Evolutionary conservation across 2,888 invertebrate genomes (phyloP), one percentile per base, ranked within the genome.

Genomic region (Metalampra italica): DNA sequence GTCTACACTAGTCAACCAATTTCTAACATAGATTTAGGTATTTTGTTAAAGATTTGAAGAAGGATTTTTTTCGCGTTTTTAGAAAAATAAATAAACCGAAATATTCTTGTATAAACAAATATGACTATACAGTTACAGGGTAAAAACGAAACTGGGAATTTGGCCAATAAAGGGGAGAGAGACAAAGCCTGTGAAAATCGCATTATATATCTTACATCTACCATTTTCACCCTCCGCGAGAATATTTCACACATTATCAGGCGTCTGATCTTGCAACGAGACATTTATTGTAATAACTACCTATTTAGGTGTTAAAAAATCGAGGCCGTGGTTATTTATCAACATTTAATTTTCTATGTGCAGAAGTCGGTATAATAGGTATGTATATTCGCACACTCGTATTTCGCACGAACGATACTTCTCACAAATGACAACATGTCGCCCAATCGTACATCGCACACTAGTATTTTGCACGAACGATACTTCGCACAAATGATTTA

Each of bases 201-300:
- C 66, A 68, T 74, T 60, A 45, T 51, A 48, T 51, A 68, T 73
- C 70, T 76, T 69, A 70, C 67, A 70, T 69, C 59, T 57, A 69
- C 65, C 71, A 68, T 76, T 71, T 69, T 71, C 73, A 64, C 75
- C 67, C 70, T 66, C 62, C 66, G 50, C 60, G 58, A 67, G 74
- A 70, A 78, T 80, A 78, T 78, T 80, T 78, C 71, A 72, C 67
- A 60, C 68, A 73, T 78, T 77, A 73, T 66, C 65, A 58, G 64
- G 62, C 63, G 56, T 60, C 60, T 65, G 68, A 71, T 50, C 50
- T 50, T 14, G 43, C 38, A 50, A 37, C 37, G 37, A 39, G 47
- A 50, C 44, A 50, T 47, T 50, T 47, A 46, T 46, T 50, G 41
- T 46, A 45, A 45, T 46, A 43, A 43, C 46, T 45, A 50, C 34